Conservation (phyloP, 1,140 invertebrate species). For the Pogonus chalceus region DNA sequence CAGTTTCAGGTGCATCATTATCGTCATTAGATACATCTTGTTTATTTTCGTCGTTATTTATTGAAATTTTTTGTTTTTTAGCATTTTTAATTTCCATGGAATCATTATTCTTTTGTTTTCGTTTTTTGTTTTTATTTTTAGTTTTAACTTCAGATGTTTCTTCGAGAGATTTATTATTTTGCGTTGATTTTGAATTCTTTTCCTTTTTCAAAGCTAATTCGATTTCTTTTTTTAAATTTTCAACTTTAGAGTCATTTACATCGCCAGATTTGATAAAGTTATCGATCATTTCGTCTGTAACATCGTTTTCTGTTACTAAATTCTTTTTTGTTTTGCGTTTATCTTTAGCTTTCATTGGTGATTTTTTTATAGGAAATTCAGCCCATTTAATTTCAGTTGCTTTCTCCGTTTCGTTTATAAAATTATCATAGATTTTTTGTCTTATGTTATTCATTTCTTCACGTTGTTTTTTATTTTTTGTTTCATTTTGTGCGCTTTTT, state of each 20-base stretch:
- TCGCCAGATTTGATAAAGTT: slow-evolving; percentile 4
- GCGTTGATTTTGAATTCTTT: slow-evolving; percentile 13
- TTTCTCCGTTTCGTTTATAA: slow-evolving; percentile 41
- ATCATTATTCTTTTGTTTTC: background rate
- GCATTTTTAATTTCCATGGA: slow-evolving; percentile 11
- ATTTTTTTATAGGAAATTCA: slow-evolving; percentile 34
- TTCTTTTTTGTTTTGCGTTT: slow-evolving; percentile 15
- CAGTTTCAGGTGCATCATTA: slow-evolving; percentile 20
- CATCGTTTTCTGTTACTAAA: slow-evolving; percentile 3
- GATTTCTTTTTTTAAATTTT: slow-evolving; percentile 23
- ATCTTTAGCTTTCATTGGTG: slow-evolving; percentile 10
- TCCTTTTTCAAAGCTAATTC: slow-evolving; percentile 8
- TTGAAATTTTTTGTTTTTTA: slow-evolving; percentile 6
- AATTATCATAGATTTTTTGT: slow-evolving; percentile 42
- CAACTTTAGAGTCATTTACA: slow-evolving; percentile 13
- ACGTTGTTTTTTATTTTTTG: slow-evolving; percentile 39
- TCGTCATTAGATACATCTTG: slow-evolving; percentile 15
- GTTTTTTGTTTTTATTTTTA: background rate
- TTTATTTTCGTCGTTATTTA: slow-evolving; percentile 8
- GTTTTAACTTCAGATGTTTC: slow-evolving; percentile 2
- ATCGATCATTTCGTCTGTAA: background rate
- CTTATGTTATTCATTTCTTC: slow-evolving; percentile 37
- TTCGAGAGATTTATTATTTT: slow-evolving; percentile 15
- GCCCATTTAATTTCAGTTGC: slow-evolving; percentile 39
- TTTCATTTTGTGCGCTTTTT: slow-evolving; percentile 42